Evolutionary conservation across 2,888 invertebrate genomes (phyloP), one percentile per base, ranked within the genome.

Genomic region (Chymomyza amoena): DNA sequence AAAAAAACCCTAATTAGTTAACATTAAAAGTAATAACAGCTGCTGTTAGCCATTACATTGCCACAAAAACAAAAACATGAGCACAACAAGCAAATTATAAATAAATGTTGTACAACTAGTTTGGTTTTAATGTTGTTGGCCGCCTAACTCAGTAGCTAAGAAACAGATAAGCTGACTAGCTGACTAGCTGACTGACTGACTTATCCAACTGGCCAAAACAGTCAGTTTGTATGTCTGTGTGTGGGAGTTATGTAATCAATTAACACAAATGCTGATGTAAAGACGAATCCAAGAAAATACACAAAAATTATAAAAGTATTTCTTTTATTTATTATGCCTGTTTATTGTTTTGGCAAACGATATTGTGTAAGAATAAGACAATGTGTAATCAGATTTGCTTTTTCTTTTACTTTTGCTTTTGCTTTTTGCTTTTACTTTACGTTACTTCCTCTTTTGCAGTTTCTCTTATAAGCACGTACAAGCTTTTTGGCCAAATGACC

Each of bases 221-320:
- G 32, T 66, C 25, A 7, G 28, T 20, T 13, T 62, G 25, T 32
- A 32, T 28, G 32, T 7, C 62, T 82, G 64, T 63, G 69, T 61
- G 62, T 62, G 52, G 56, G 62, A 63, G 68, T 84, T 89, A 84
- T 84, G 84, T 78, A 84, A 84, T 89, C 88, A 84, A 84, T 84
- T 84, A 89, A 87, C 84, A 82, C 87, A 79, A 83, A 80, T 64
- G 64, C 68, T 70, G 61, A 64, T 60, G 64, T 61, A 70, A 62
- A 79, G 68, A 69, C 70, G 63, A 67, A 76, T 66, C 68, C 62
- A 68, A 68, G 51, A 56, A 61, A 50, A 52, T 66, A 39, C 64
- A 54, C 64, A 28, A 52, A 64, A 65, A 65, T 66, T 69, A 56
- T 69, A 66, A 75, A 67, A 60, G 56, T 18, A 54, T 54, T 54